These are phyloP conservation scores for Thunnus albacares DNA, from an alignment of 2,797 vertebrate genomes.

Conservation along the genomic window DNA sequence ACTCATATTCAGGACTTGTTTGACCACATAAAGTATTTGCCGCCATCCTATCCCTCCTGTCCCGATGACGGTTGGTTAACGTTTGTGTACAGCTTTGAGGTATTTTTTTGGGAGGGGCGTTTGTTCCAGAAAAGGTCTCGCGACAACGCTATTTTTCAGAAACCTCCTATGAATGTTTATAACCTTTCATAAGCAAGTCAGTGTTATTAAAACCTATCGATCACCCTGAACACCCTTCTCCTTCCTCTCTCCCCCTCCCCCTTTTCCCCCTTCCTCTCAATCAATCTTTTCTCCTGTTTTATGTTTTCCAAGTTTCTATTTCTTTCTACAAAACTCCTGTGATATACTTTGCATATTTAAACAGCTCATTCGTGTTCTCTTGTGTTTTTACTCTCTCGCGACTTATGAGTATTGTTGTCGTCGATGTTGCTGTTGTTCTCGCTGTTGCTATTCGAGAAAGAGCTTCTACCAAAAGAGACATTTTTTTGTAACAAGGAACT, in stretches of 20 bases:
- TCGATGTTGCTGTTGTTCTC: slow-evolving; percentile 82
- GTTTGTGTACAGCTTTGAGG: slow-evolving; percentile 76
- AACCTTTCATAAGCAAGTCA: slow-evolving; percentile 80
- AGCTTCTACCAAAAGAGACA: slow-evolving; percentile 88
- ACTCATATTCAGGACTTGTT: slow-evolving; percentile 68
- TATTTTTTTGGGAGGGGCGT: slow-evolving; percentile 58
- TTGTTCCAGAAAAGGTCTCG: slow-evolving; percentile 56
- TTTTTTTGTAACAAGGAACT: slow-evolving; percentile 69
- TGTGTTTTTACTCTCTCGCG: slow-evolving; percentile 82
- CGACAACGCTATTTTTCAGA: slow-evolving; percentile 67
- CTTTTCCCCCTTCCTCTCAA: not conserved
- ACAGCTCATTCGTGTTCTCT: slow-evolving; percentile 82
- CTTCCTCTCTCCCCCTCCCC: not conserved
- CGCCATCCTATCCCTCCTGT: slow-evolving; percentile 30
- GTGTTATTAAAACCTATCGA: slow-evolving; percentile 76
- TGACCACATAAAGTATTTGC: slow-evolving; percentile 58
- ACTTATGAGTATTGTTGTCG: slow-evolving; percentile 78
- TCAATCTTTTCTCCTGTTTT: slow-evolving; percentile 40
- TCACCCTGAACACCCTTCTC: slow-evolving; percentile 39
- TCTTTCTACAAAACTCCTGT: slow-evolving; percentile 81
- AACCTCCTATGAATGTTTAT: slow-evolving; percentile 81
- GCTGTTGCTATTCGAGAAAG: slow-evolving; percentile 81
- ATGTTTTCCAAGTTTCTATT: slow-evolving; percentile 70
- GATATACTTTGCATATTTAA: slow-evolving; percentile 89
- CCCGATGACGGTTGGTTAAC: slow-evolving; percentile 22